These are phyloP conservation scores for Parnassius orleans DNA, from an alignment of 2,888 invertebrate genomes.

Conservation along the genomic window DNA sequence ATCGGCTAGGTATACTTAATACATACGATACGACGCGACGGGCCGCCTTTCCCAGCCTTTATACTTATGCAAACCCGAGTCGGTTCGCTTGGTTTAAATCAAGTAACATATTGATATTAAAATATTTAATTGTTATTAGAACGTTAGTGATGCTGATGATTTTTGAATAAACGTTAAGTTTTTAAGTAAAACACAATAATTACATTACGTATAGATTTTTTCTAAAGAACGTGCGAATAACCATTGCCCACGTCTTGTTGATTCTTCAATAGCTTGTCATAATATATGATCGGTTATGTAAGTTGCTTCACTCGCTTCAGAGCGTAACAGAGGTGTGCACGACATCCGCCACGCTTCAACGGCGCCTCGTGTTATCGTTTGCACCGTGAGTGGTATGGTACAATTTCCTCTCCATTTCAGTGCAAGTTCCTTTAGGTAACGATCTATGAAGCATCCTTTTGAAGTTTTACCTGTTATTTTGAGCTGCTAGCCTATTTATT, in stretches of 20 bases:
- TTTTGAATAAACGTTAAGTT: too few species aligned
- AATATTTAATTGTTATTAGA: too few species aligned
- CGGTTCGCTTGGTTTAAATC: too few species aligned
- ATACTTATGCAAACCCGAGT: too few species aligned
- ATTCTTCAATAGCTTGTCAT: not conserved
- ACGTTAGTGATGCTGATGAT: too few species aligned
- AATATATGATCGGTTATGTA: constrained; percentile 38
- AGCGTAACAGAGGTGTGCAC: constrained; percentile 52
- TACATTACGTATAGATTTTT: too few species aligned
- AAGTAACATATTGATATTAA: too few species aligned
- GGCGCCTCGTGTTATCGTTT: constrained; percentile 31
- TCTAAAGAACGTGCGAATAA: not conserved
- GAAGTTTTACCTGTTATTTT: not conserved
- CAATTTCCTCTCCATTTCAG: constrained; percentile 26
- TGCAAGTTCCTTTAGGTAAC: not conserved
- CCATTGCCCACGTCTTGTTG: not conserved
- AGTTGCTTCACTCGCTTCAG: constrained; percentile 35
- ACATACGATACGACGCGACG: too few species aligned
- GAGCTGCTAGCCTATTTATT: not conserved
- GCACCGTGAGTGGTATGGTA: constrained; percentile 59
- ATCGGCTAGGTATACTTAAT: too few species aligned
- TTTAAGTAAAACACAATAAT: too few species aligned
- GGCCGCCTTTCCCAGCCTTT: too few species aligned
- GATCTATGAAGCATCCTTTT: not conserved
- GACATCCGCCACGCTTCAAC: constrained; percentile 50